Evolutionary conservation across 2,888 invertebrate genomes (phyloP).

Genomic region (Cheilosia vernalis): DNA sequence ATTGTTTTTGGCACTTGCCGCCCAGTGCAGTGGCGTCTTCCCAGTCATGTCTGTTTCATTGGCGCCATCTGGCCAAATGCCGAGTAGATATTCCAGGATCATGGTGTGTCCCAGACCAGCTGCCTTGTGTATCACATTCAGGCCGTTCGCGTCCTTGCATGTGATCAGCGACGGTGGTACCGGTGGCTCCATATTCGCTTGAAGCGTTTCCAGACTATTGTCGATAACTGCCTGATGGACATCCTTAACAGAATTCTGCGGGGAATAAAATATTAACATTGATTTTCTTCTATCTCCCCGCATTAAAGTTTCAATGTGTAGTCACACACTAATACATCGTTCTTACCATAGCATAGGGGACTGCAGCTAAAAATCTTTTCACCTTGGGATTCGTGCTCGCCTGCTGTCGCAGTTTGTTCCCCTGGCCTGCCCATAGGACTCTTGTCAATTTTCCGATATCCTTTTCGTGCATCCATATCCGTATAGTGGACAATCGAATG

Average conservation of each 20-base stretch:
- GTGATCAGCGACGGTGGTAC: conserved; percentile 89
- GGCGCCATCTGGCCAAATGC: conserved; percentile 88
- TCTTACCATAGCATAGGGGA: conserved; percentile 95
- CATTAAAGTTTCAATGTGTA: no score
- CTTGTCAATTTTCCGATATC: conserved; percentile 93
- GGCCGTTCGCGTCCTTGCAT: conserved; percentile 91
- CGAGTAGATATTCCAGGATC: conserved; percentile 89
- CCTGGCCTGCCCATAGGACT: conserved; percentile 95
- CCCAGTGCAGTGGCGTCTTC: conserved; percentile 94
- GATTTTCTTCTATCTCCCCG: no score
- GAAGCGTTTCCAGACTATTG: conserved; percentile 89
- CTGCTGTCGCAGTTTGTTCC: conserved; percentile 91
- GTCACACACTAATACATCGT: neutral
- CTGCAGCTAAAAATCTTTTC: conserved; percentile 93
- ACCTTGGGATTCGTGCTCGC: conserved; percentile 93
- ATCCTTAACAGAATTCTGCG: conserved; percentile 91
- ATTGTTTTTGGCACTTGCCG: conserved; percentile 91
- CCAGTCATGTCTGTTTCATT: conserved; percentile 91
- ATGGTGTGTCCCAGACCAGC: conserved; percentile 91
- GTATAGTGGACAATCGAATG: conserved; percentile 93
- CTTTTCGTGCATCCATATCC: conserved; percentile 98
- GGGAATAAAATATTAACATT: conserved; percentile 53
- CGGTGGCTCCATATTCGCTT: conserved; percentile 87
- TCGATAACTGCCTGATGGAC: conserved; percentile 91
- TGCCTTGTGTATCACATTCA: conserved; percentile 95